Base-by-base conservation (phyloP, 2,888 invertebrate species). In the Drosophila mettleri region DNA sequence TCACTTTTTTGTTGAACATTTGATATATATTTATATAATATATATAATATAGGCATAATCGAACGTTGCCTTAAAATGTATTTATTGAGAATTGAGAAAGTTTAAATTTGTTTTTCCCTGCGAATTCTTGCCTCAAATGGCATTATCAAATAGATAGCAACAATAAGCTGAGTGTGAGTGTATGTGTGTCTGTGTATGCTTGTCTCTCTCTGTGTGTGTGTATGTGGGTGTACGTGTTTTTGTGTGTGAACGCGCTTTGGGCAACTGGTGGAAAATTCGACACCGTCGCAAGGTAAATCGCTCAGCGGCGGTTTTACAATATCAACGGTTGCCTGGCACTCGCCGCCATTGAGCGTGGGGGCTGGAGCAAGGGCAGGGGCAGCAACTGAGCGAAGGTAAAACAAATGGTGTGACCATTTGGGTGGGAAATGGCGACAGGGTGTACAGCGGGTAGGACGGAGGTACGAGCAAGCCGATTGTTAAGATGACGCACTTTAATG, bases 261-360 rank as follows among this genome's bases (percentile, higher is more conserved):
- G 46, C 49, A 68, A 74, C 53, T 59, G 55, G 53, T 57, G 70
- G 62, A 71, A 61, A 71, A 70, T 49, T 61, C 54, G 68, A 76
- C 76, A 76, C 55, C 52, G 62, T 53, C 31, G 64, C 46, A 57
- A 52, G 51, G 72, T 52, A 52, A 58, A 65, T 48, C 48, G 73
- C 53, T 60, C 73, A 55, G 24, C 54, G 46, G 31, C 45, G 55
- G 12, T 10, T 69, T 29, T 62, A 70, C 38, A 70, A 62, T 58
- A 76, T 76, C 63, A 70, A 57, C 52, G 43, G 72, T 63, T 69
- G 62, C 62, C 51, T 27, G 27, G 52, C 41, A 43, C 41, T 14
- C 16, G 24, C 14, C 16, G 24, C 14, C 14, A 14, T 46, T 39
- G 36, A 22, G 22, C n/a, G 12, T 6, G 18, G n/a, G 29, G 29